A percentile compares a stretch with the other conserved stretches of the same genome.
These are phyloP conservation scores for Propithecus perrieri DNA, from an alignment of 2,797 vertebrate species.

Conservation along the genomic window DNA sequence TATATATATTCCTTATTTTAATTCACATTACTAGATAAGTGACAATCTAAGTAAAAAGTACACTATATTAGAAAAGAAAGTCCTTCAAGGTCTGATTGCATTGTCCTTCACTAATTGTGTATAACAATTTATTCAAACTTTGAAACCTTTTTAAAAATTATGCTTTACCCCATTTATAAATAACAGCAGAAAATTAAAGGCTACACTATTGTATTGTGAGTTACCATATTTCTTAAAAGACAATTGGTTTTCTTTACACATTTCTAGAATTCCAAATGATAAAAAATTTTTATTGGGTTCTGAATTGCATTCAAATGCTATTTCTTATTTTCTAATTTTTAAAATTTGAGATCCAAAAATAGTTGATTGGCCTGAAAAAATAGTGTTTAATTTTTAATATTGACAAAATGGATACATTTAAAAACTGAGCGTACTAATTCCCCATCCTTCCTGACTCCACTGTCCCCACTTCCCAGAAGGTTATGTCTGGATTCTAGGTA, in stretches of 20 bases:
- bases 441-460: background rate
- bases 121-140: constrained; percentile 71
- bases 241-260: constrained; percentile 26
- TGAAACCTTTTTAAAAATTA: constrained; percentile 41
- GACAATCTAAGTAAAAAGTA: constrained; percentile 63
- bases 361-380: background rate
- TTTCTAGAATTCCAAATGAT: background rate
- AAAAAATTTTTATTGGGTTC: background rate
- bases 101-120: constrained; percentile 76
- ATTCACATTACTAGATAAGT: constrained; percentile 53
- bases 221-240: constrained; percentile 46
- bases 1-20: constrained; percentile 18
- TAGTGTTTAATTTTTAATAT: background rate
- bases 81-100: constrained; percentile 76
- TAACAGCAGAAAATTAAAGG: constrained; percentile 72
- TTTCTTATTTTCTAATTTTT: background rate
- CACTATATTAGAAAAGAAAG: constrained; percentile 51
- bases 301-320: background rate
- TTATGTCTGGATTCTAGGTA: background rate
- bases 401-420: background rate
- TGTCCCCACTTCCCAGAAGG: background rate
- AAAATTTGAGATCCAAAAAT: background rate
- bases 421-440: background rate
- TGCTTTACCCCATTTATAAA: constrained; percentile 67
- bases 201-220: constrained; percentile 3